Percentiles rank a stretch among this genome's conserved stretches.
These are phyloP conservation scores for Tragelaphus strepsiceros DNA, from an alignment of 2,113 vertebrate species.

Conservation along the genomic window DNA sequence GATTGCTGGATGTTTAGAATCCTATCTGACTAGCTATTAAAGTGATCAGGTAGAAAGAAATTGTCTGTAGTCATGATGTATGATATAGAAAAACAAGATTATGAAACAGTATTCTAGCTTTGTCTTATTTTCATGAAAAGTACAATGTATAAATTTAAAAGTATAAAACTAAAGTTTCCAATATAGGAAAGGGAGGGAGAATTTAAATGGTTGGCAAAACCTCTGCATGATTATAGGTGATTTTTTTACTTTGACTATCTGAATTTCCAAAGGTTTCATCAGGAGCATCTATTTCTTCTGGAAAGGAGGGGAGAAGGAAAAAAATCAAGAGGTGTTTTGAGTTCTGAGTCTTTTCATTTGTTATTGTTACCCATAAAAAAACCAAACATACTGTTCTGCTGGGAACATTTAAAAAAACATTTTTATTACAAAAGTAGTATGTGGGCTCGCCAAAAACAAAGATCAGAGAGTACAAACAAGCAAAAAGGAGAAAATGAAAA, in stretches of 20 bases:
- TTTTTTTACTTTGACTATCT: conserved; percentile 1
- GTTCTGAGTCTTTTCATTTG: not conserved
- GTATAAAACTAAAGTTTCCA: not conserved
- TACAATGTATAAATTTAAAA: not conserved
- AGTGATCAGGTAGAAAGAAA: not conserved
- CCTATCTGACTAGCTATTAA: not conserved
- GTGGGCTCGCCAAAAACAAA: not conserved
- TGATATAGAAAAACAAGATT: not conserved
- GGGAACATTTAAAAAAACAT: conserved; percentile 38
- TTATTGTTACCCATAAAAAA: not conserved
- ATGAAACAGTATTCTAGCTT: not conserved
- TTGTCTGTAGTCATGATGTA: not conserved
- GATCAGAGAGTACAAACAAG: not conserved
- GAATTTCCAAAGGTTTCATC: not conserved
- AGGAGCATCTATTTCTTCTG: conserved; percentile 12
- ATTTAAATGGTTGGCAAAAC: not conserved
- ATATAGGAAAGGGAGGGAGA: not conserved
- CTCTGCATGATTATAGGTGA: not conserved
- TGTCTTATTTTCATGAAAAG: not conserved
- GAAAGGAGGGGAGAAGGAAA: not conserved
- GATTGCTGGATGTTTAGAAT: not conserved
- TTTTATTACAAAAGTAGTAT: conserved; percentile 34
- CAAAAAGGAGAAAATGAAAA: not conserved
- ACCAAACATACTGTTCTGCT: not conserved
- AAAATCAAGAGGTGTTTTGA: not conserved